Conservation (phyloP, 2,113 vertebrate genomes). For the Regulus satrapa region DNA sequence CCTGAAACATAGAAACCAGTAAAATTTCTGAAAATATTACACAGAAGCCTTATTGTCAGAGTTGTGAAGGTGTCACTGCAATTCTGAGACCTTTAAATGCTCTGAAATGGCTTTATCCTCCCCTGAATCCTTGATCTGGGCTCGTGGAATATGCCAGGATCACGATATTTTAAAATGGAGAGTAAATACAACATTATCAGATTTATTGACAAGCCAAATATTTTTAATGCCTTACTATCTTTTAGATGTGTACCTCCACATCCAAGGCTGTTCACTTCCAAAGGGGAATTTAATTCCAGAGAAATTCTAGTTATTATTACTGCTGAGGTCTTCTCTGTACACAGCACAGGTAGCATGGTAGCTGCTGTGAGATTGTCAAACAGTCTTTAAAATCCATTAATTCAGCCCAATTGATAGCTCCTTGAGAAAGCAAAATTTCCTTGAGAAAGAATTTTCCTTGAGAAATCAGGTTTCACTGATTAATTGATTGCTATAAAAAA, state of each 20-base stretch:
- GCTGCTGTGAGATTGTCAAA: neutral
- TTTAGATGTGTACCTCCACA: neutral
- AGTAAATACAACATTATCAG: neutral
- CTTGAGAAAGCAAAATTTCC: neutral
- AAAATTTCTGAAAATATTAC: neutral
- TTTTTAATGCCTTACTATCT: too few relatives aligned
- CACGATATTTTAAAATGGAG: neutral
- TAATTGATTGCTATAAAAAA: neutral
- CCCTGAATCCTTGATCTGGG: neutral
- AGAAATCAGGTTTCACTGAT: neutral
- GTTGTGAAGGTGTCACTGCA: neutral
- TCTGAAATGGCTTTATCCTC: neutral
- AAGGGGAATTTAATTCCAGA: neutral
- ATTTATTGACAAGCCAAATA: neutral
- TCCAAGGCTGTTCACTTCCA: neutral
- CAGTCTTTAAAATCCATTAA: neutral
- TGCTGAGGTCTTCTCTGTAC: neutral
- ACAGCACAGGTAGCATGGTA: neutral
- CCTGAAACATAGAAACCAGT: neutral
- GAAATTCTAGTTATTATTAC: neutral
- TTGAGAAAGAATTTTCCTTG: neutral
- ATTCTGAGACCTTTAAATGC: neutral
- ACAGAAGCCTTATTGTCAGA: neutral
- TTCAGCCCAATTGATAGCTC: neutral
- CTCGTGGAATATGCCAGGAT: neutral